Conservation (phyloP, 2,888 invertebrate genomes). For the Ernsta delagoae region DNA sequence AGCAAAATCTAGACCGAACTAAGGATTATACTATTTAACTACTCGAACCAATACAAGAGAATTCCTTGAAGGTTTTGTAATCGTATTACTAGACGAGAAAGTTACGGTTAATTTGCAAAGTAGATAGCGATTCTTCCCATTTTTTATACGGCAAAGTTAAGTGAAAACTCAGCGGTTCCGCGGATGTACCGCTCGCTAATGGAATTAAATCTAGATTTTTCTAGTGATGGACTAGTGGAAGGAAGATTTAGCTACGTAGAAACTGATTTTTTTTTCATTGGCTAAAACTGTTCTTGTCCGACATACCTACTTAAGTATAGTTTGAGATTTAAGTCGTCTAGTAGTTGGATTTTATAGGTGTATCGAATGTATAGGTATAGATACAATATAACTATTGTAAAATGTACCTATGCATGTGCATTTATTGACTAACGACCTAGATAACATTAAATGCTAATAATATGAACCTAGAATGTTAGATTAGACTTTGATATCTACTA, state of each 20-base stretch:
- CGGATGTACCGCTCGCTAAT: constrained; percentile 56
- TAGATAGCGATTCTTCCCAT: constrained; percentile 51
- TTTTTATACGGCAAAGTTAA: constrained; percentile 68
- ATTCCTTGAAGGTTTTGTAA: constrained; percentile 37
- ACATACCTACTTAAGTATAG: too few relatives aligned
- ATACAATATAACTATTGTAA: too few relatives aligned
- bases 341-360: too few relatives aligned
- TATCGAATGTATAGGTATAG: too few relatives aligned
- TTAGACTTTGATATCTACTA: neutral
- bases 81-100: constrained; percentile 46
- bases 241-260: neutral
- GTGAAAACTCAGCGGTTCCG: constrained; percentile 57
- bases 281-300: too few relatives aligned
- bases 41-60: neutral
- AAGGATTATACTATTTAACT: neutral
- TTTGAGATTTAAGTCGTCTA: too few relatives aligned
- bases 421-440: too few relatives aligned
- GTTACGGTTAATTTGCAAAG: constrained; percentile 59
- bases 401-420: too few relatives aligned
- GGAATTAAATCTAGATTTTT: constrained; percentile 58
- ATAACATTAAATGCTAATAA: too few relatives aligned
- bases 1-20: too few relatives aligned
- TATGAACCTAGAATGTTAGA: too few relatives aligned
- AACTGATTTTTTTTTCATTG: neutral
- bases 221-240: neutral